Percentiles rank a stretch among this genome's conserved stretches.
Conservation (phyloP, 2,113 vertebrate genomes). For the Strigops habroptila region DNA sequence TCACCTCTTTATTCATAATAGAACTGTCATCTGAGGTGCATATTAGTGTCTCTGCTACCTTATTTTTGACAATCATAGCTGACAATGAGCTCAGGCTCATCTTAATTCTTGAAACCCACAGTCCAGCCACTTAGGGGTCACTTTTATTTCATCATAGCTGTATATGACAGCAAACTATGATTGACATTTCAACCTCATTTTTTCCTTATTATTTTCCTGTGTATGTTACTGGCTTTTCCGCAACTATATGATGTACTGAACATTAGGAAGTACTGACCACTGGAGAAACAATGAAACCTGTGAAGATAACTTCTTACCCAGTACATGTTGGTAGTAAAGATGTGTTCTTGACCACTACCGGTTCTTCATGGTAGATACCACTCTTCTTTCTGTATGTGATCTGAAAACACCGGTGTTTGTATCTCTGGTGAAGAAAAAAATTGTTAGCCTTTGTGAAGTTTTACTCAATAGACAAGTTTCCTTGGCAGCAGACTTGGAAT, state of each 20-base stretch:
- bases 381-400: neutral
- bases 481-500: neutral
- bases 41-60: neutral
- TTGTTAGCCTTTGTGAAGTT: neutral
- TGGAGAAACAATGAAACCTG: neutral
- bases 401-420: neutral
- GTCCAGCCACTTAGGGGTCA: neutral
- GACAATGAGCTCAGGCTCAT: neutral
- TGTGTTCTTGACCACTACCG: neutral
- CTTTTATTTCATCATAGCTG: neutral
- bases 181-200: neutral
- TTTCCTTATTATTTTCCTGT: neutral
- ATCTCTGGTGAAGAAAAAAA: neutral
- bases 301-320: neutral
- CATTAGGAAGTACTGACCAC: neutral
- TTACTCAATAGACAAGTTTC: neutral
- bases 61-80: slow-evolving; percentile 8
- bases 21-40: neutral
- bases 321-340: neutral
- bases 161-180: neutral
- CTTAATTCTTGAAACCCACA: neutral
- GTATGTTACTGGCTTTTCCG: neutral
- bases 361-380: neutral
- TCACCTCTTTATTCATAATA: neutral
- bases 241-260: neutral